Evolutionary conservation across 35 echinoderm and acorn worm species (phyloP).

Genomic region (Stichopus chloronotus): DNA sequence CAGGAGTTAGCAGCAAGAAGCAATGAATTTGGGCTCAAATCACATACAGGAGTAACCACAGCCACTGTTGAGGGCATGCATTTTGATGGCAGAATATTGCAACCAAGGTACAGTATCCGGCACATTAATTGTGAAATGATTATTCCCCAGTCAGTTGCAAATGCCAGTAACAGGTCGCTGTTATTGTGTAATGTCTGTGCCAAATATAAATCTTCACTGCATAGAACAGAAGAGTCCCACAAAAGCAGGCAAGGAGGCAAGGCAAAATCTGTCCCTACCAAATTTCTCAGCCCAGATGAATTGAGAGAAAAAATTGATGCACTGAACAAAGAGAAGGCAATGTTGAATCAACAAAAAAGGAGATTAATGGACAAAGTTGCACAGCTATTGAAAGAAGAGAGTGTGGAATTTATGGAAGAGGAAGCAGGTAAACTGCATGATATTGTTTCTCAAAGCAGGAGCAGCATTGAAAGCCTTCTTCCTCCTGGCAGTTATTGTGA

Average conservation of each 20-base stretch:
- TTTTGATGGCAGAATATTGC: constrained; percentile 1
- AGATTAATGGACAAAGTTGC: not conserved
- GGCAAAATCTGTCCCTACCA: not conserved
- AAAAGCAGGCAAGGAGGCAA: not conserved
- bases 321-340: constrained; percentile 28
- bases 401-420: not conserved
- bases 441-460: not conserved
- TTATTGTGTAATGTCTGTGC: constrained; percentile 27
- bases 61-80: too few species aligned
- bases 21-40: too few species aligned
- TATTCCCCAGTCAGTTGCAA: not conserved
- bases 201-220: constrained; percentile 24
- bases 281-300: constrained; percentile 15
- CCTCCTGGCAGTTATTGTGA: constrained; percentile 6
- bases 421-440: not conserved
- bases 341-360: not conserved
- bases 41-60: too few species aligned
- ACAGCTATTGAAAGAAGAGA: constrained; percentile 18
- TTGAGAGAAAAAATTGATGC: not conserved
- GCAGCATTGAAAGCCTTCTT: constrained; percentile 11
- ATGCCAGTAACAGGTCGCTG: constrained; percentile 5
- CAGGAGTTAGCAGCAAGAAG: not conserved
- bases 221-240: not conserved
- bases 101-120: constrained; percentile 31
- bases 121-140: constrained; percentile 51